These are phyloP conservation scores for Drosophila carrolli DNA, from an alignment of 1,140 invertebrate genomes.

Conservation along the genomic window DNA sequence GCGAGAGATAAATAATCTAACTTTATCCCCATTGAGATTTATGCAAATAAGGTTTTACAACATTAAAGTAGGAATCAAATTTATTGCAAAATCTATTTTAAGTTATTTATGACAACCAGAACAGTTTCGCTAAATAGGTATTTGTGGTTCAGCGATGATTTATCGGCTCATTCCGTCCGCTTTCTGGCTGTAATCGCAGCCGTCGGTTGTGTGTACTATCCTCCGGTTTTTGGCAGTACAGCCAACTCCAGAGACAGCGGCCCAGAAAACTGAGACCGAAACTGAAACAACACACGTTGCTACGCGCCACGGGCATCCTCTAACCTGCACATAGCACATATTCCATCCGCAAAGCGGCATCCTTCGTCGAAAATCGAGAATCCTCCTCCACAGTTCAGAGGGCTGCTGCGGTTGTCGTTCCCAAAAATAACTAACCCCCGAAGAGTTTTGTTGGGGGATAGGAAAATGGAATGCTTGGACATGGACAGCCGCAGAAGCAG, in stretches of 20 bases:
- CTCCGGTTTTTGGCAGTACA: background rate
- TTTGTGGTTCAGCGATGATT: conserved; percentile 14
- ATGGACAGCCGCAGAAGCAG: conserved; percentile 14
- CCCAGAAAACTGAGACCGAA: background rate
- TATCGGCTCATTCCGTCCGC: conserved; percentile 12
- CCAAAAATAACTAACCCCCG: conserved; percentile 77
- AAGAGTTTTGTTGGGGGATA: conserved; percentile 18
- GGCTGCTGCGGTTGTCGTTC: conserved; percentile 40
- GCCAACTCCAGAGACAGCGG: conserved; percentile 1
- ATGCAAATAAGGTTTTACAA: background rate
- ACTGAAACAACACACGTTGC: conserved; percentile 23
- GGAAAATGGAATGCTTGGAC: conserved; percentile 41
- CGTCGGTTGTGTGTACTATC: background rate
- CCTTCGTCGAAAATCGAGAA: conserved; percentile 14
- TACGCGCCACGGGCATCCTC: conserved; percentile 26
- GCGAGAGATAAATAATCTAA: too few relatives aligned
- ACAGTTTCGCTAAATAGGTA: conserved; percentile 12
- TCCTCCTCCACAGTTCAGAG: conserved; percentile 10
- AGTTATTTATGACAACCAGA: conserved; percentile 4
- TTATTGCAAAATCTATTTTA: background rate
- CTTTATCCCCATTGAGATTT: background rate
- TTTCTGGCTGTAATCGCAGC: conserved; percentile 3
- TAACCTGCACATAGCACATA: conserved; percentile 5
- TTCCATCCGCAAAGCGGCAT: conserved; percentile 3
- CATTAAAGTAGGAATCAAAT: background rate